A percentile compares a stretch with the other conserved stretches of the same genome.
Evolutionary conservation across 64 coral and sea anemone species (phyloP).

Genomic region (Hydrozoanthus tunicans): DNA sequence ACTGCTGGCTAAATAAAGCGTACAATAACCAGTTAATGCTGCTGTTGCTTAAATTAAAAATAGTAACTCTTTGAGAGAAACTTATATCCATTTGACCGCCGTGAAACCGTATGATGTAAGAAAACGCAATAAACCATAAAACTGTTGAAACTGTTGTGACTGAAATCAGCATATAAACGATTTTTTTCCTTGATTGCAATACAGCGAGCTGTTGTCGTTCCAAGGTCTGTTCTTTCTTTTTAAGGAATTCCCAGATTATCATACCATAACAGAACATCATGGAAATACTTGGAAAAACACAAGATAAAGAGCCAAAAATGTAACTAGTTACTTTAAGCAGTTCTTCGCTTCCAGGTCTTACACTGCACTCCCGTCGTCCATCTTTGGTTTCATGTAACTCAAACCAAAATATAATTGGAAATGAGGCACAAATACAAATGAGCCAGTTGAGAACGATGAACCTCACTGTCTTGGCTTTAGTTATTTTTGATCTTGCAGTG

Average conservation of each 20-base stretch:
- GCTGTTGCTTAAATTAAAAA: neutral
- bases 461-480: neutral
- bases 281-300: neutral
- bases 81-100: no score
- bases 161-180: neutral
- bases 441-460: neutral
- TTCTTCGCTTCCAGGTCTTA: neutral
- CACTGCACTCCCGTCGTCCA: neutral
- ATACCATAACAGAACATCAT: neutral
- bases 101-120: neutral
- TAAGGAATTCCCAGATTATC: neutral
- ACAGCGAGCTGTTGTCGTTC: neutral
- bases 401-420: neutral
- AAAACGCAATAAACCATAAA: neutral
- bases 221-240: neutral
- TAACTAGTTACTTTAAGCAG: neutral
- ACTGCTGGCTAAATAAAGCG: conserved; percentile 17
- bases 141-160: neutral
- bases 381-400: neutral
- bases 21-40: conserved; percentile 37
- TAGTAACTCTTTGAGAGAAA: neutral
- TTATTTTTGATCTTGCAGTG: conserved; percentile 4
- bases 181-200: neutral
- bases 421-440: neutral
- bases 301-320: neutral